These are phyloP conservation scores for Indicator indicator DNA, from an alignment of 2,113 vertebrate genomes.

Conservation along the genomic window DNA sequence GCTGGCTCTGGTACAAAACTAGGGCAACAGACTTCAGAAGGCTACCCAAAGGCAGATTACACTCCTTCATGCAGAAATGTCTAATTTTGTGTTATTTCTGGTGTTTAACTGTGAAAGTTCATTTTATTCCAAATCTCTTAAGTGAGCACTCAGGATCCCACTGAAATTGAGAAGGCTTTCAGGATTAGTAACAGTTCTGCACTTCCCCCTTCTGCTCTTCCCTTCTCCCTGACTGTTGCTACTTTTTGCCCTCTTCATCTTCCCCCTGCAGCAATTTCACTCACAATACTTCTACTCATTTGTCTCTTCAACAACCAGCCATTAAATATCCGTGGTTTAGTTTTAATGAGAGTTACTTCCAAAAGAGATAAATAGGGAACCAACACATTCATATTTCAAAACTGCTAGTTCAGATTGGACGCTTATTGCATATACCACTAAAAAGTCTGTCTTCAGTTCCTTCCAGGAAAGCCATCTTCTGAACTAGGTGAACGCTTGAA, in stretches of 20 bases:
- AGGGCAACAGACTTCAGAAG: neutral
- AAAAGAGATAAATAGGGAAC: neutral
- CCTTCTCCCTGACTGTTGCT: neutral
- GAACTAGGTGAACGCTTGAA: neutral
- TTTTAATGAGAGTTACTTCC: neutral
- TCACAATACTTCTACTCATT: neutral
- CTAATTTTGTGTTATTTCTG: neutral
- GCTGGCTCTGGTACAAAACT: neutral
- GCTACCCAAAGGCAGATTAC: neutral
- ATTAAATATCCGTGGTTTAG: neutral
- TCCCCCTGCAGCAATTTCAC: neutral
- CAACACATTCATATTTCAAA: neutral
- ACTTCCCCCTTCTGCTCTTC: neutral
- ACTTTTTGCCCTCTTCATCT: neutral
- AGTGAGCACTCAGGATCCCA: neutral
- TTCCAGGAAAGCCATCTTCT: neutral
- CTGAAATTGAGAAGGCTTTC: neutral
- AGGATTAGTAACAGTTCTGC: neutral
- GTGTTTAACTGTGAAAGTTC: neutral
- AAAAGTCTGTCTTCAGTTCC: neutral
- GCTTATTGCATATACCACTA: neutral
- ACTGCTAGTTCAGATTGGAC: neutral
- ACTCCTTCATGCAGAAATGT: neutral
- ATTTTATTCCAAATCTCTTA: neutral
- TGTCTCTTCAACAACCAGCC: neutral